Conservation (phyloP, 2,113 vertebrate genomes). For the Alexandromys fortis region DNA sequence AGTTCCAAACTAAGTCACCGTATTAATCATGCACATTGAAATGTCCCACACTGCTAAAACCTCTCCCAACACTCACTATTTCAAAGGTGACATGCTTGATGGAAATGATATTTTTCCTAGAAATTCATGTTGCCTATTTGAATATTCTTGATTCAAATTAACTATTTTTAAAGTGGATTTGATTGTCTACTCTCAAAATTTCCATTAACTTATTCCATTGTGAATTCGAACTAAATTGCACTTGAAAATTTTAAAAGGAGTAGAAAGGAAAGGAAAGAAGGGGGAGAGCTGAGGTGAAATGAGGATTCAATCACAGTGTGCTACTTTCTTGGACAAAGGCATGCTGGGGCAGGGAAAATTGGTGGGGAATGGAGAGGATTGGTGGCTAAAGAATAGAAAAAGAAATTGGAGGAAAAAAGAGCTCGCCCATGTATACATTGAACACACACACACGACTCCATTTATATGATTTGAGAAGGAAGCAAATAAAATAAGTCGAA, state of each 20-base stretch:
- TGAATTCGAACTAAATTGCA: constrained; percentile 63
- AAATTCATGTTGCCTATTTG: constrained; percentile 51
- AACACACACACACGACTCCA: background rate
- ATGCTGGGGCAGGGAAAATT: too few relatives aligned
- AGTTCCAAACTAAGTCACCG: constrained; percentile 49
- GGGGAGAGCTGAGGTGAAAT: constrained; percentile 27
- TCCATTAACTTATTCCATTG: constrained; percentile 64
- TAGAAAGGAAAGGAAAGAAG: background rate
- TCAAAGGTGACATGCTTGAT: constrained; percentile 8
- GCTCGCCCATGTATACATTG: background rate
- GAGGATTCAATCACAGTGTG: constrained; percentile 3
- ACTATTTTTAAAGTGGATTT: constrained; percentile 55
- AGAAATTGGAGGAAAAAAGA: background rate
- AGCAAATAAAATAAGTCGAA: background rate
- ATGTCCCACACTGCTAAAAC: background rate
- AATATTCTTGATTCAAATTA: constrained; percentile 56
- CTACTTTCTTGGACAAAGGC: background rate
- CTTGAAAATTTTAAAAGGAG: constrained; percentile 44
- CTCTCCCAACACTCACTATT: background rate
- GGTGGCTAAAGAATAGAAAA: background rate
- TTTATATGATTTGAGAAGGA: constrained; percentile 36
- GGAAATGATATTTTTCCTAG: constrained; percentile 8
- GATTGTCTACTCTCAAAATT: constrained; percentile 65
- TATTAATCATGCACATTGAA: constrained; percentile 60
- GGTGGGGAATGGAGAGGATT: background rate